Evolutionary conservation across 2,888 invertebrate genomes (phyloP), one percentile per base, ranked within the genome.

Genomic region (Rhabditoides inermis): DNA sequence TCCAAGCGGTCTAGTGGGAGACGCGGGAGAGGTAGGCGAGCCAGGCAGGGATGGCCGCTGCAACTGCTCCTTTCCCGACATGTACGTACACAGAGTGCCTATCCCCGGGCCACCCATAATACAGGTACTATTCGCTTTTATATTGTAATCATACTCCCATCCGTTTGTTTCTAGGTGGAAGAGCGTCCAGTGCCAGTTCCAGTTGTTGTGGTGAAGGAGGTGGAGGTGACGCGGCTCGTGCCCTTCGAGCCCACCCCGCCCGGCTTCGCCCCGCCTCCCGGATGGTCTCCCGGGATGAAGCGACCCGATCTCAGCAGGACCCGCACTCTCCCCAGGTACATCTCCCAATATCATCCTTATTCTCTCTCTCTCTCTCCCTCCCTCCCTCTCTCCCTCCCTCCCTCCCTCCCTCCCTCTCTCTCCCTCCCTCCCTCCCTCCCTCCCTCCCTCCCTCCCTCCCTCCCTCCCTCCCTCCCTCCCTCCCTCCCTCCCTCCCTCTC

Each of bases 171-270:
- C 56, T 41, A 67, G 65, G 62, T 68, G 15, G 61, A 71, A 45
- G 74, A 74, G 53, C 70, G 69, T 32, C 58, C 72, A 53, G 71
- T 74, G 6, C 74, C 74, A 0, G 71, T 75, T 2, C 74, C 74
- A 2, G 72, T 74, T 6, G 69, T 74, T 1, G 73, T 74, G 7
- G 74, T 74, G n/a, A 74, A 75, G 46, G 74, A 74, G 41, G 69
- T 74, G 10, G 74, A 74, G 50, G 64, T 68, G 39, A 63, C 65
- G 2, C 60, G 60, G 18, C 47, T 73, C 23, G 69, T 74, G 7
- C 74, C 74, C 1, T 74, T 75, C 53, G 74, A 74, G 52, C 74
- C 74, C n/a, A 75, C 73, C 2, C 74, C 74, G 2, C 74, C 74
- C 2, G 74, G 74, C 6, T 74, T 71, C 41, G 73, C 63, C 7